Evolutionary conservation across 2,113 vertebrate species (phyloP).

Genomic region (Herpailurus yagouaroundi): DNA sequence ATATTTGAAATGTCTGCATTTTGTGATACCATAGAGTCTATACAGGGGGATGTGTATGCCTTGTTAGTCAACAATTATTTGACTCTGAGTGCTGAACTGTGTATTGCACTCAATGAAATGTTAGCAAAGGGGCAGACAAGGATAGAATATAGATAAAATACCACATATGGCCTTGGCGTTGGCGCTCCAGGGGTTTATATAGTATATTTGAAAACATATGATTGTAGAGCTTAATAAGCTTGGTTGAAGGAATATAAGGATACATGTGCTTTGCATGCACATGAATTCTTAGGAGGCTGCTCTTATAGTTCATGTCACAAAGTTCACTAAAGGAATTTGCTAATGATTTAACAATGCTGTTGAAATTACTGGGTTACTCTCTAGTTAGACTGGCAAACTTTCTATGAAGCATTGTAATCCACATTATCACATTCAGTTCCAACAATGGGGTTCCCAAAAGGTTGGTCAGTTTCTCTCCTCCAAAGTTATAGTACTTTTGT

Average conservation of each 20-base stretch:
- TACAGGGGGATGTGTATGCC: not conserved
- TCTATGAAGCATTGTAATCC: not conserved
- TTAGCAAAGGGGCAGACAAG: not conserved
- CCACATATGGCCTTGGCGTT: not conserved
- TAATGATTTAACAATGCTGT: conserved; percentile 60
- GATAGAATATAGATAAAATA: not conserved
- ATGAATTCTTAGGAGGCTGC: conserved; percentile 47
- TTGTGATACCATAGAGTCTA: not conserved
- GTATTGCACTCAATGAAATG: not conserved
- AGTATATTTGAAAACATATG: conserved; percentile 24
- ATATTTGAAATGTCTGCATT: not conserved
- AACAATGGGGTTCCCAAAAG: not conserved
- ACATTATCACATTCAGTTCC: not conserved
- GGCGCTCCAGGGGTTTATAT: not conserved
- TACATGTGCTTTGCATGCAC: not conserved
- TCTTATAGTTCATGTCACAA: not conserved
- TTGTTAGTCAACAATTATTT: not conserved
- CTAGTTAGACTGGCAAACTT: not conserved
- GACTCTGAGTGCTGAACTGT: not conserved
- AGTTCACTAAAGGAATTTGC: conserved; percentile 60
- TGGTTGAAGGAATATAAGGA: not conserved
- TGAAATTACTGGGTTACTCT: conserved; percentile 32
- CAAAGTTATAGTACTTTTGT: not conserved
- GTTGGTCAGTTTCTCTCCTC: not conserved
- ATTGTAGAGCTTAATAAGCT: conserved; percentile 4